A percentile compares a stretch with the other conserved stretches of the same genome.
These are phyloP conservation scores for Stomatorhinus walkeri DNA, from an alignment of 2,797 vertebrate genomes.

Conservation along the genomic window DNA sequence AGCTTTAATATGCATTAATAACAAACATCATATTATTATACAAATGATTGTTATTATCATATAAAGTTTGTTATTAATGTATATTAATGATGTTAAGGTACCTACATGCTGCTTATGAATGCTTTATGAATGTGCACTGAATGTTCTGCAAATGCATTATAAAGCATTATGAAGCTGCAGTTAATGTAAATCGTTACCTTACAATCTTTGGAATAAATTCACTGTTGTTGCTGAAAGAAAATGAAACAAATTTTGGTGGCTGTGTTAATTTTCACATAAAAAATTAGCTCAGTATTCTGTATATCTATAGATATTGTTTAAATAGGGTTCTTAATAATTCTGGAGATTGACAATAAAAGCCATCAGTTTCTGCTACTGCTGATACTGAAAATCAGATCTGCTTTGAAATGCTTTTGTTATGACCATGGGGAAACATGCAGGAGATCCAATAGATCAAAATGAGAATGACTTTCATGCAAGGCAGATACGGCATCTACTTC, in stretches of 20 bases:
- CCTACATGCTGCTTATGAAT: neutral
- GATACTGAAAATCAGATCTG: neutral
- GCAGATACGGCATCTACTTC: conserved; percentile 47
- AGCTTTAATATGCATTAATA: neutral
- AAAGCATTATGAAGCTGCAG: neutral
- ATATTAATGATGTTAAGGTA: neutral
- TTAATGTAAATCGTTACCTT: neutral
- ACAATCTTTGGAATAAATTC: neutral
- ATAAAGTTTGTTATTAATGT: neutral
- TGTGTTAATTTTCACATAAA: neutral
- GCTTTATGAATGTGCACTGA: neutral
- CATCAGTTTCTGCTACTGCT: neutral
- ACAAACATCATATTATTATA: neutral
- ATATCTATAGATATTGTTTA: neutral
- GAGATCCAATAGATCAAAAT: neutral
- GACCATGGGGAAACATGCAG: neutral
- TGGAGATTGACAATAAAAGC: neutral
- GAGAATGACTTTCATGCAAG: neutral
- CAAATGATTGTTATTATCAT: neutral
- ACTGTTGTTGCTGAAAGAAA: neutral
- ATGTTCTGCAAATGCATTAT: neutral
- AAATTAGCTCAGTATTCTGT: neutral
- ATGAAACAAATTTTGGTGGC: neutral
- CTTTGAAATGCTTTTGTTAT: neutral
- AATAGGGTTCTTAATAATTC: neutral